Evolutionary conservation across 2,888 invertebrate genomes (phyloP).

Genomic region (Hybos culiciformis): DNA sequence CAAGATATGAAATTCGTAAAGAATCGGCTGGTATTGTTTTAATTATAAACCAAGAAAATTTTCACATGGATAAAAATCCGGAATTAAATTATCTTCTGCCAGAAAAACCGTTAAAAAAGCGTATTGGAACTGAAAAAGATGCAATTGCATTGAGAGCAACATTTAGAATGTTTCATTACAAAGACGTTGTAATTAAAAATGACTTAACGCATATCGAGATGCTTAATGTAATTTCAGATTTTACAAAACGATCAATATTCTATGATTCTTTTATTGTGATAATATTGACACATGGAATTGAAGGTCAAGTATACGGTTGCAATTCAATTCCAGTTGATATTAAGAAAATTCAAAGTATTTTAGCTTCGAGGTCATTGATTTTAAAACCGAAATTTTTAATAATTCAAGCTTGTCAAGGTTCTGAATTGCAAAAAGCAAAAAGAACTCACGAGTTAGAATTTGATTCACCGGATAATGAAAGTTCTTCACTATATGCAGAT

Average conservation of each 20-base stretch:
- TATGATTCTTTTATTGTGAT: slow-evolving; percentile 30
- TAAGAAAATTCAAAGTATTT: slow-evolving; percentile 35
- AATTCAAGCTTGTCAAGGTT: slow-evolving; percentile 45
- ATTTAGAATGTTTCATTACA: slow-evolving; percentile 26
- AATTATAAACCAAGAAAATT: slow-evolving; percentile 29
- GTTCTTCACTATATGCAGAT: slow-evolving; percentile 18
- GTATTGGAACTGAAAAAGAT: slow-evolving; percentile 28
- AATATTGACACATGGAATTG: slow-evolving; percentile 30
- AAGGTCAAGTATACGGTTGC: slow-evolving; percentile 37
- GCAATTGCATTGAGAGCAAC: slow-evolving; percentile 18
- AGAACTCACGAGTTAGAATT: not conserved
- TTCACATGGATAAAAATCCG: slow-evolving; percentile 20
- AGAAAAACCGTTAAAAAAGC: slow-evolving; percentile 12
- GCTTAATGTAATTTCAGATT: slow-evolving; percentile 20
- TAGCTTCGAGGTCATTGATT: slow-evolving; percentile 32
- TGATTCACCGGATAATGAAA: slow-evolving; percentile 6
- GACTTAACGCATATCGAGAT: slow-evolving; percentile 24
- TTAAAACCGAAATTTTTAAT: slow-evolving; percentile 43
- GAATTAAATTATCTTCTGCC: slow-evolving; percentile 23
- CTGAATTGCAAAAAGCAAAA: slow-evolving; percentile 11
- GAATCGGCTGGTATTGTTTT: slow-evolving; percentile 25
- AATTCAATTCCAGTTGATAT: slow-evolving; percentile 38
- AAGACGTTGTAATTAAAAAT: slow-evolving; percentile 19
- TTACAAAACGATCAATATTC: slow-evolving; percentile 20
- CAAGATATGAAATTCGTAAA: slow-evolving; percentile 13